Conservation (phyloP, 2,888 invertebrate species). For the Ectemnius lituratus region DNA sequence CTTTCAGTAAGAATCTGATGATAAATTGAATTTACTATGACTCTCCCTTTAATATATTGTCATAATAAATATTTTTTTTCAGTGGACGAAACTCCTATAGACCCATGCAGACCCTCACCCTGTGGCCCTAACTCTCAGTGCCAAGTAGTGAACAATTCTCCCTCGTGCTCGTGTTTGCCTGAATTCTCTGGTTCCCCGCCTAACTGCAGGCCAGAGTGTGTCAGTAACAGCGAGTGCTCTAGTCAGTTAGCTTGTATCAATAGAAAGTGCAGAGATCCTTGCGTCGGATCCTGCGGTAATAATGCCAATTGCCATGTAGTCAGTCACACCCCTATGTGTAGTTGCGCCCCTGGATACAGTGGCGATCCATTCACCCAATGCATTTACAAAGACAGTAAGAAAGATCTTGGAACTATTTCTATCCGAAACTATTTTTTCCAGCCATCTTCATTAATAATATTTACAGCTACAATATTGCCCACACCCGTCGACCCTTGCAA, state of each 20-base stretch:
- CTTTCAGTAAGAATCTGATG: constrained; percentile 74
- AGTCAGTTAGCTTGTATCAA: constrained; percentile 84
- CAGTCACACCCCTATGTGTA: constrained; percentile 79
- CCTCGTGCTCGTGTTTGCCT: constrained; percentile 80
- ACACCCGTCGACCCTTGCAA: constrained; percentile 81
- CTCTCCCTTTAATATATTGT: background rate
- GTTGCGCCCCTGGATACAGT: constrained; percentile 80
- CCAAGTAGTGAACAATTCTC: constrained; percentile 76
- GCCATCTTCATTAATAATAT: constrained; percentile 6
- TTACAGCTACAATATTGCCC: constrained; percentile 39
- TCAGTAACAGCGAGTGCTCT: constrained; percentile 84
- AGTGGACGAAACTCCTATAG: constrained; percentile 71
- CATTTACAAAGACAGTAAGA: constrained; percentile 64
- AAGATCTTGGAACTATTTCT: constrained; percentile 21
- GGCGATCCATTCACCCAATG: constrained; percentile 83
- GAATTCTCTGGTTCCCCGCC: constrained; percentile 83
- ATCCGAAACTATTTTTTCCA: background rate
- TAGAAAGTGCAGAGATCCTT: constrained; percentile 81
- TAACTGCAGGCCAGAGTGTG: constrained; percentile 84
- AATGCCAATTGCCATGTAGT: constrained; percentile 78
- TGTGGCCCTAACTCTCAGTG: constrained; percentile 85
- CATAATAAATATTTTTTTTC: constrained; percentile 7
- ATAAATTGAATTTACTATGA: constrained; percentile 77
- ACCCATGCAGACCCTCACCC: constrained; percentile 88
- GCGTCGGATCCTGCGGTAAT: constrained; percentile 79